Evolutionary conservation across 2,888 invertebrate genomes (phyloP).

Genomic region (Eueremaeus valkanovi): DNA sequence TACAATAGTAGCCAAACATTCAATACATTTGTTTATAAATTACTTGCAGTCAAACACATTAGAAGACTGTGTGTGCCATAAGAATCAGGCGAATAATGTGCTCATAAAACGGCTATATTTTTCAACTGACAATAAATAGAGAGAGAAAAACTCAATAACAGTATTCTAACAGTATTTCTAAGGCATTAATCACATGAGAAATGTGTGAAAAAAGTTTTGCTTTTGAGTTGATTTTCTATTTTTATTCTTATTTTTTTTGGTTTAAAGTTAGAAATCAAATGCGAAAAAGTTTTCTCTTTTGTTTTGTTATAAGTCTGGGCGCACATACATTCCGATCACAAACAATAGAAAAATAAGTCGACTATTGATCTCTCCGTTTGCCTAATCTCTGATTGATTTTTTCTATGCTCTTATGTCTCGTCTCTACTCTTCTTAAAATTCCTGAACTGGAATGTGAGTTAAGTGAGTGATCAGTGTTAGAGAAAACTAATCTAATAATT

Average conservation of each 20-base stretch:
- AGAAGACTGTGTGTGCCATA: neutral
- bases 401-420: neutral
- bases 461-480: neutral
- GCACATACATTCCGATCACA: too few relatives aligned
- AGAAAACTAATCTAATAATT: constrained; percentile 9
- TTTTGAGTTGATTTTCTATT: neutral
- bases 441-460: neutral
- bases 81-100: neutral
- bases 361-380: too few relatives aligned
- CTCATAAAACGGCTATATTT: constrained; percentile 19
- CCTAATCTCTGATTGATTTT: neutral
- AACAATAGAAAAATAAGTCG: too few relatives aligned
- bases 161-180: neutral
- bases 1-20: neutral
- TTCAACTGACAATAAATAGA: neutral
- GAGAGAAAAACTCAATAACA: neutral
- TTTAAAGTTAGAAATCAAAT: too few relatives aligned
- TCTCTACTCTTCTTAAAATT: neutral
- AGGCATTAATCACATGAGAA: constrained; percentile 5
- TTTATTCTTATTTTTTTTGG: neutral
- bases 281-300: neutral
- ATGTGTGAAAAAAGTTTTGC: neutral
- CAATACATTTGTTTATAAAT: constrained; percentile 26
- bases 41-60: constrained; percentile 20
- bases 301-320: neutral